phyloP scores from a whole-genome alignment of 64 coral and sea anemone genomes.

The Actinia equina region DNA sequence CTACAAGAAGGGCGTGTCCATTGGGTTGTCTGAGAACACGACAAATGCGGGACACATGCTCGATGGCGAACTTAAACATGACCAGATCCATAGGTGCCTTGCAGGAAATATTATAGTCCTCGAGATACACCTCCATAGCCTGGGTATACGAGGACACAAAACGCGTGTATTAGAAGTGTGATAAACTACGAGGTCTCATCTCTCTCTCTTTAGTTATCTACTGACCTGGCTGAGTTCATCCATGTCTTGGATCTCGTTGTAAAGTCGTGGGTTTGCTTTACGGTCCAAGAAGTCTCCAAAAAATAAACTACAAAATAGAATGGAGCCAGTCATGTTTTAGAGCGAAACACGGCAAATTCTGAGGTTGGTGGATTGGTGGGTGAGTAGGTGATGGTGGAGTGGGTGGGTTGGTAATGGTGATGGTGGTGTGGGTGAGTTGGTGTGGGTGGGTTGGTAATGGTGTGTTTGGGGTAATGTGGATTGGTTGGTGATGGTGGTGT shows the following conservation, averaged over 20 bases:
- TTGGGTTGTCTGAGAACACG: conserved; percentile 84
- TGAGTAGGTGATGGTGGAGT: too few species aligned
- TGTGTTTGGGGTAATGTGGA: too few species aligned
- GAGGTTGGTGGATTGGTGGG: too few species aligned
- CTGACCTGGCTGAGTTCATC: conserved; percentile 70
- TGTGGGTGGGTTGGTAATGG: too few species aligned
- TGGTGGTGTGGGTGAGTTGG: too few species aligned
- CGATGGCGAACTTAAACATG: conserved; percentile 92
- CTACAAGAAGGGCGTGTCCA: conserved; percentile 84
- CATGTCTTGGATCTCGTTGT: conserved; percentile 91
- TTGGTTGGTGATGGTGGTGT: too few species aligned
- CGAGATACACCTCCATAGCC: conserved; percentile 87
- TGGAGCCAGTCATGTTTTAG: neutral
- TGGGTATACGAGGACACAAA: neutral
- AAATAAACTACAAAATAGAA: conserved; percentile 52
- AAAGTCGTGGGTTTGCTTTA: conserved; percentile 70
- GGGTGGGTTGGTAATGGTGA: too few species aligned
- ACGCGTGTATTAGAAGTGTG: neutral
- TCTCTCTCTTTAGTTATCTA: neutral
- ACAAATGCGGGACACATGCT: conserved; percentile 93
- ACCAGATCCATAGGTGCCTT: conserved; percentile 94
- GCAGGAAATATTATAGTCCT: conserved; percentile 84
- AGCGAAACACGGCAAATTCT: neutral
- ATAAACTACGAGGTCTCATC: too few species aligned
- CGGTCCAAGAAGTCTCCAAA: conserved; percentile 93